Evolutionary conservation across 2,113 vertebrate genomes (phyloP), one percentile per base, ranked within the genome.

Genomic region (Micronisus gabar): DNA sequence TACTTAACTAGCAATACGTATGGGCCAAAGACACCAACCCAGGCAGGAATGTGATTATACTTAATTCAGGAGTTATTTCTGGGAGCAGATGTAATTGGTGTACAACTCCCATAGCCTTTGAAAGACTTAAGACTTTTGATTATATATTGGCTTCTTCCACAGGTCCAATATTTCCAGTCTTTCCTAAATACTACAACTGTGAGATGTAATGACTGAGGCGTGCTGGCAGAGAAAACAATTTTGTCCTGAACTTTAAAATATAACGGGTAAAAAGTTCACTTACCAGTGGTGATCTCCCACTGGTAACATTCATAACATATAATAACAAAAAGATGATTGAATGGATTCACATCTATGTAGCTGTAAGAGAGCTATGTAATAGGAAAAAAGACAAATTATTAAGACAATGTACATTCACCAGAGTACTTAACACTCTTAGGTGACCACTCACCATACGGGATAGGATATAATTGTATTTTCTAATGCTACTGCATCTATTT

Each of bases 31-130:
- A 56, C 29, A 85, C 30, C 7, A 1, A 61, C 88, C 27, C 48
- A 65, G 52, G 30, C 45, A 76, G 63, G 23, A 86, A 81, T 87
- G 55, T 9, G 41, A 55, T 94, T 95, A 25, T 25, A 76, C 75
- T 96, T 96, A 81, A 75, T 88, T 79, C 82, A 11, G 81, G 40
- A 83, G n/a, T 88, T 91, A 63, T 93, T 97, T 96, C 76, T 95
- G 53, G 17, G 52, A 40, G 30, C 71, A 55, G 55, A 85, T 80
- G 29, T 50, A 62, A 72, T 70, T 88, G 65, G 22, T 90, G 29
- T 90, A 67, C 12, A 87, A 26, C 47, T 94, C 62, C 65, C 27
- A 81, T 55, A 88, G 41, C 13, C 55, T 93, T 95, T 88, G 80
- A 96, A 97, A 93, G 45, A 88, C 40, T 88, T 94, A 72, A 0